Evolutionary conservation across 1,140 invertebrate species (phyloP).

Genomic region (Kradibia gibbosae): DNA sequence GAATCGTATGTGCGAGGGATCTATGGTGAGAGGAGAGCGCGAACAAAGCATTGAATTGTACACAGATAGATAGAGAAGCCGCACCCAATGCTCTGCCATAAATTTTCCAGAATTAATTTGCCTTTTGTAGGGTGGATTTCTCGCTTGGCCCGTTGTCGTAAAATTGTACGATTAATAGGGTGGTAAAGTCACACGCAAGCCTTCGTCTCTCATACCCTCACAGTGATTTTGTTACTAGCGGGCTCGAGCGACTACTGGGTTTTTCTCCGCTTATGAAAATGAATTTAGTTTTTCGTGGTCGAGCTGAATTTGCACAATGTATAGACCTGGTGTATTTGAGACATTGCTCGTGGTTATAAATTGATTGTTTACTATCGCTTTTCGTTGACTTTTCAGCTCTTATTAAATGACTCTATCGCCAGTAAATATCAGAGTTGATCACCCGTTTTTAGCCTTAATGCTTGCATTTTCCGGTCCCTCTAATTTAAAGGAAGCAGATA

Average conservation of each 20-base stretch:
- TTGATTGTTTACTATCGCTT: constrained; percentile 34
- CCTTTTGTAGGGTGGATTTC: constrained; percentile 61
- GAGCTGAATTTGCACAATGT: neutral
- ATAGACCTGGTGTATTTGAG: neutral
- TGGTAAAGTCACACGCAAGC: neutral
- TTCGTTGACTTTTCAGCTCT: neutral
- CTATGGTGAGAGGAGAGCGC: neutral
- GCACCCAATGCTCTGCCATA: constrained; percentile 61
- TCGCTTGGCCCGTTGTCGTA: constrained; percentile 58
- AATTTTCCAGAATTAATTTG: constrained; percentile 69
- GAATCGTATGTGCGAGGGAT: neutral
- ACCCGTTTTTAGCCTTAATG: neutral
- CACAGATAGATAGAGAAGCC: constrained; percentile 15
- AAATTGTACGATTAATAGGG: constrained; percentile 64
- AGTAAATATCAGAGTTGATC: no score
- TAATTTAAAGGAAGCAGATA: constrained; percentile 4
- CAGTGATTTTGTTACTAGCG: neutral
- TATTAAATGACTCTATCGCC: constrained; percentile 3
- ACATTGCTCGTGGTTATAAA: neutral
- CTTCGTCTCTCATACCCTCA: neutral
- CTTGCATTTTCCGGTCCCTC: neutral
- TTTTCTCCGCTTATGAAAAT: constrained; percentile 40
- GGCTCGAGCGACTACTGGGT: neutral
- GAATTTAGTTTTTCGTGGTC: constrained; percentile 35
- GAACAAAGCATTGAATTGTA: neutral